Base-by-base conservation (phyloP, 2,888 invertebrate genomes). In the Cosmia trapezina region DNA sequence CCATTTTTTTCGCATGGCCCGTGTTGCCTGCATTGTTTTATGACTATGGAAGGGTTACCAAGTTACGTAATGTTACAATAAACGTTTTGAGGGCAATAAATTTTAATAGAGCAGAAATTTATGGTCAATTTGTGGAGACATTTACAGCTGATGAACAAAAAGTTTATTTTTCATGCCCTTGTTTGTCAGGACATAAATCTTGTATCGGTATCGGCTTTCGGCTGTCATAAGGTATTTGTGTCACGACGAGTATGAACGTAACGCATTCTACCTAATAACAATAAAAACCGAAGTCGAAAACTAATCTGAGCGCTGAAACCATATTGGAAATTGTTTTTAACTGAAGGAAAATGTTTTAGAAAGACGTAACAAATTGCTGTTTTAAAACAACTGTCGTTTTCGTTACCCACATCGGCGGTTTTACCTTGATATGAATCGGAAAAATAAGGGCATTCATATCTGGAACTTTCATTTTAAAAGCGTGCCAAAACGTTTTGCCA, bases 81-180 rank as follows among this genome's bases (percentile, higher is more conserved):
- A 95, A 94, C 92, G 91, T 91, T 94, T 94, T 91, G 91, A 91
- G 91, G 90, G 89, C 87, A 91, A 93, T 94, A 94, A 94, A 94
- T 94, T 95, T 94, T 94, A 94, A 95, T 95, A 94, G 94, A 92
- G 91, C 91, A 92, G 90, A 94, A 94, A 93, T 95, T 95, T 95
- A 96, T 93, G 89, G 89, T 89, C 94, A 90, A 92, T 94, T 94
- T 93, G 93, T 91, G 91, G 92, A 86, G 94, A 95, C 94, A 92
- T 94, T 95, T 95, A 95, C 93, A 93, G 92, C 91, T 92, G 93
- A 93, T 92, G 93, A 94, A 92, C 91, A 91, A 93, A 94, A 93
- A 88, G 85, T 90, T 90, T 86, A 86, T 89, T 90, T 91, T 90
- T 91, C 89, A 87, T 91, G 91, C 86, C 89, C 91, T 90, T 91